Percentiles rank a stretch among this genome's conserved stretches.
These are phyloP conservation scores for Apteryx mantelli DNA, from an alignment of 2,113 vertebrate genomes.

Conservation along the genomic window DNA sequence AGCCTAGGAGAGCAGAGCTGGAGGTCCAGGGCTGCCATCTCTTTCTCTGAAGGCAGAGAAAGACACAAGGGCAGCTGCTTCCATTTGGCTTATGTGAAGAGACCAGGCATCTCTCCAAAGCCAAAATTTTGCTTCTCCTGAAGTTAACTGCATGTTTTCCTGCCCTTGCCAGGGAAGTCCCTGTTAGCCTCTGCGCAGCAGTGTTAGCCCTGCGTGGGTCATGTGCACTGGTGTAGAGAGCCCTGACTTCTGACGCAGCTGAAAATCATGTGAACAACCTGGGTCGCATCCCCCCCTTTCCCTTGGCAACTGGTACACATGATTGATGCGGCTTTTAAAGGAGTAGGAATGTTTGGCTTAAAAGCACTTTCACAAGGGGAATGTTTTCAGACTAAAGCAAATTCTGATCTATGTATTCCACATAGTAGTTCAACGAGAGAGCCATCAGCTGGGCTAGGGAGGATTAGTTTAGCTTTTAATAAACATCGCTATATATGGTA, in stretches of 20 bases:
- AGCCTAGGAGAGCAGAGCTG: neutral
- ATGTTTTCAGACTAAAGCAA: neutral
- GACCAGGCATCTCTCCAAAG: neutral
- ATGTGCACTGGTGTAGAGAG: rapidly evolving
- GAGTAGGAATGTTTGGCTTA: neutral
- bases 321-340: neutral
- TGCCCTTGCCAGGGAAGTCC: neutral
- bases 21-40: neutral
- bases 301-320: neutral
- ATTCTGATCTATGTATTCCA: neutral
- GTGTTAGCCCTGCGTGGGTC: neutral
- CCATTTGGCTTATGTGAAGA: neutral
- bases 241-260: neutral
- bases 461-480: neutral
- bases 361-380: neutral
- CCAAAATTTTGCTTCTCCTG: neutral
- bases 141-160: neutral
- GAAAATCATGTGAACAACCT: neutral
- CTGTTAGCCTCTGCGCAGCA: neutral
- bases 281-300: neutral
- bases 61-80: neutral
- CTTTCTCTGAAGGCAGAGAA: neutral
- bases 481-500: neutral
- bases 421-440: neutral
- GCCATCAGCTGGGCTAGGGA: neutral